A percentile compares a stretch with the other conserved stretches of the same genome.
phyloP scores from a whole-genome alignment of 2,113 vertebrate species.

The Salvelinus fontinalis region DNA sequence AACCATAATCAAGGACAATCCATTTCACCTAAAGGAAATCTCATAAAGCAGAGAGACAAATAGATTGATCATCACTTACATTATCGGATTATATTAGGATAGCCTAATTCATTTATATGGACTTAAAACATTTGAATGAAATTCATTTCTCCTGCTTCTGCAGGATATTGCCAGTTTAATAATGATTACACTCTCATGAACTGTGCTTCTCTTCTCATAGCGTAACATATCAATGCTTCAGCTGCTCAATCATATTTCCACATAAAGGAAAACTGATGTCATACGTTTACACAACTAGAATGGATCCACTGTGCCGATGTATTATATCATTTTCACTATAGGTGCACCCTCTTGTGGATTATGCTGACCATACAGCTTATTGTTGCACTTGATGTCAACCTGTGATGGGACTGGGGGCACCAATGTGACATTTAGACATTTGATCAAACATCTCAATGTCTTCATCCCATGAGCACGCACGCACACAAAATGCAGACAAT shows the following conservation, averaged over 20 bases:
- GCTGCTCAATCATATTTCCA: not conserved
- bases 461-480: not conserved
- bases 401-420: not conserved
- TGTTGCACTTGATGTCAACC: conserved; percentile 44
- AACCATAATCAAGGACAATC: conserved; percentile 19
- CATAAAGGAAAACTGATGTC: conserved; percentile 11
- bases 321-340: conserved; percentile 19
- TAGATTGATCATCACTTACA: conserved; percentile 21
- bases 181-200: conserved; percentile 11
- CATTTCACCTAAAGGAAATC: conserved; percentile 46
- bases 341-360: conserved; percentile 54
- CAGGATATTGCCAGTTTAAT: conserved; percentile 7
- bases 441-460: not conserved
- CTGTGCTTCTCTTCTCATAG: not conserved
- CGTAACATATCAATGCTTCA: not conserved
- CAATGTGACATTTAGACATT: no score
- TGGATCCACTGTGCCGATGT: not conserved
- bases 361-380: conserved; percentile 36
- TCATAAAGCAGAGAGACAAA: conserved; percentile 37
- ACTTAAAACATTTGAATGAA: conserved; percentile 10
- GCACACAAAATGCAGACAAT: not conserved
- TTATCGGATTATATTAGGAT: conserved; percentile 44
- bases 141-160: conserved; percentile 7
- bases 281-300: conserved; percentile 13
- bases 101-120: conserved; percentile 14